Conservation (phyloP, 1,140 invertebrate species). For the Cyrtorhinus lividipennis region DNA sequence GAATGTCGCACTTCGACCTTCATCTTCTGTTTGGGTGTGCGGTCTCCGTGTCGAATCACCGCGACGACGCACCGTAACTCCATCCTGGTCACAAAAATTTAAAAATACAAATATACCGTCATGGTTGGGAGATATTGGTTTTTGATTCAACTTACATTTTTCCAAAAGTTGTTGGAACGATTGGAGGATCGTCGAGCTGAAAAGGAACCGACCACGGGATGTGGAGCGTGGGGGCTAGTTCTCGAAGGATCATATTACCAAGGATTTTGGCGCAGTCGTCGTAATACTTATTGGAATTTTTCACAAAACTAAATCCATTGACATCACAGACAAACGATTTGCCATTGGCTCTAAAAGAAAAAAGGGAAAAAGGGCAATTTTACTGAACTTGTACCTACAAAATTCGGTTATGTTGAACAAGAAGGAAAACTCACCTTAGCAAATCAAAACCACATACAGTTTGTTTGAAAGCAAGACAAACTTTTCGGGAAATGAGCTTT, state of each 20-base stretch:
- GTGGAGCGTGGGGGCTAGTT: conserved; percentile 84
- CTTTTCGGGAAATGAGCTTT: conserved; percentile 97
- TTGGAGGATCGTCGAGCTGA: conserved; percentile 94
- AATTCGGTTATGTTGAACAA: no score
- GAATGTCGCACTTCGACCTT: conserved; percentile 99
- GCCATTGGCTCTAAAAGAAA: conserved; percentile 71
- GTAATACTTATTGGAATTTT: conserved; percentile 99
- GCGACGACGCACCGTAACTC: conserved; percentile 94
- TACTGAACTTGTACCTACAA: conserved; percentile 11
- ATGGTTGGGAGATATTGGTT: no score
- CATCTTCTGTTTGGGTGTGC: conserved; percentile 99
- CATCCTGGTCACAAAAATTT: no score
- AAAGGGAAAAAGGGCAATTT: conserved; percentile 18
- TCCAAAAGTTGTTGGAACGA: conserved; percentile 96
- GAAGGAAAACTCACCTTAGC: conserved; percentile 48
- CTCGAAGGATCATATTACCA: conserved; percentile 83
- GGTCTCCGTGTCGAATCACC: conserved; percentile 95
- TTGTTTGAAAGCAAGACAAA: conserved; percentile 96
- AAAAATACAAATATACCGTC: no score
- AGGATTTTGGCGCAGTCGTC: conserved; percentile 98
- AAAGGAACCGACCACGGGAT: conserved; percentile 95
- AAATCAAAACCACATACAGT: conserved; percentile 99
- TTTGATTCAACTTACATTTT: conserved; percentile 81
- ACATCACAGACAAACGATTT: conserved; percentile 99
- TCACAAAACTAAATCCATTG: conserved; percentile 99